Evolutionary conservation across 2,113 vertebrate species (phyloP).

Genomic region (Microcebus ravelobensis): DNA sequence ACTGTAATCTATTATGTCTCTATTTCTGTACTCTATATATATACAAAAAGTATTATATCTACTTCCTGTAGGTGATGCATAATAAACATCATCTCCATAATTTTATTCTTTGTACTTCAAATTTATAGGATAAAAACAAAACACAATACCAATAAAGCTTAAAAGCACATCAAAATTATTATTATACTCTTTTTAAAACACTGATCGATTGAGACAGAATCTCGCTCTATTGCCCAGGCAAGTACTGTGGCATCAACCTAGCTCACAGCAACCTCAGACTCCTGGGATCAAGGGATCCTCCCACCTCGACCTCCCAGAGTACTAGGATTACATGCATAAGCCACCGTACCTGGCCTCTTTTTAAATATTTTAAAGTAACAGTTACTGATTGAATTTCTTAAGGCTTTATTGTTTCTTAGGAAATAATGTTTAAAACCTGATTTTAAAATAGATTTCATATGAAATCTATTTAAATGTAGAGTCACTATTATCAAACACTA

Average conservation of each 20-base stretch:
- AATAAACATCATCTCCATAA: neutral
- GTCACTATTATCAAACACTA: neutral
- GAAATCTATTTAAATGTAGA: neutral
- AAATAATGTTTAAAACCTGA: neutral
- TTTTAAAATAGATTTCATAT: constrained; percentile 23
- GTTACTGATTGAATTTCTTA: constrained; percentile 15
- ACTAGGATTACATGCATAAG: no score
- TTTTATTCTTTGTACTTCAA: neutral
- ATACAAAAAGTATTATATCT: neutral
- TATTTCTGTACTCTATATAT: neutral
- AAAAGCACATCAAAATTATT: constrained; percentile 25
- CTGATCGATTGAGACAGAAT: neutral
- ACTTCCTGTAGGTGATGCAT: neutral
- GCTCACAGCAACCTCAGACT: no score
- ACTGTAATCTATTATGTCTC: neutral
- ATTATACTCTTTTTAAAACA: neutral
- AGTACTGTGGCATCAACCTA: no score
- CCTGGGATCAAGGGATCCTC: no score
- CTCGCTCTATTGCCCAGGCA: no score
- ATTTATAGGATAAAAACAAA: constrained; percentile 2
- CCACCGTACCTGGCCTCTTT: neutral
- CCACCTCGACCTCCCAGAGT: no score
- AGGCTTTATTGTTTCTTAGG: neutral
- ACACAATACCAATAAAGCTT: neutral
- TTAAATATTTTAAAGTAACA: neutral